These are phyloP conservation scores for Pipistrellus pipistrellus DNA, from an alignment of 2,797 vertebrate genomes.

Conservation along the genomic window DNA sequence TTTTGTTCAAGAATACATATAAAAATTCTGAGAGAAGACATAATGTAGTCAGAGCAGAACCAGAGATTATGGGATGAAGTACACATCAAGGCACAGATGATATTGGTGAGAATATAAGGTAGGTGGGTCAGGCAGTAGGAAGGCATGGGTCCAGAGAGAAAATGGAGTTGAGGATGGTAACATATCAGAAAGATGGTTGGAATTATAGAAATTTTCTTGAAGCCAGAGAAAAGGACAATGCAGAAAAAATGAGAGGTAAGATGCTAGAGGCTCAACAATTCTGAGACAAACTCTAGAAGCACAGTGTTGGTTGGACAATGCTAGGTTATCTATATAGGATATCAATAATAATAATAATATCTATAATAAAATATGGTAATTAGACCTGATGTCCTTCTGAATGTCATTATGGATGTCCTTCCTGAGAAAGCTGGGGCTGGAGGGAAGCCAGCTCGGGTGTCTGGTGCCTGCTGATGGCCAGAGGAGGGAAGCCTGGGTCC, in stretches of 20 bases:
- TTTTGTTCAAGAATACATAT: neutral
- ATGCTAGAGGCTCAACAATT: neutral
- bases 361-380: no score
- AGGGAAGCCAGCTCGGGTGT: no score
- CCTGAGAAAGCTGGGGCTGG: rapidly evolving
- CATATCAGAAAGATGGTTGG: neutral
- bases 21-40: constrained; percentile 29
- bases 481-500: no score
- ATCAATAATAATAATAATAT: no score
- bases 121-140: neutral
- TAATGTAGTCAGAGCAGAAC: neutral
- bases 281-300: neutral
- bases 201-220: neutral
- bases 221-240: neutral
- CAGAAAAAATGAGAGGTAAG: neutral
- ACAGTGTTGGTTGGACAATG: neutral
- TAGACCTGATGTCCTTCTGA: no score
- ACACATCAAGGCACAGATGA: neutral
- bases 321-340: no score
- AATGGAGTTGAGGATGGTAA: neutral
- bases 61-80: neutral
- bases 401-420: no score
- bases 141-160: neutral
- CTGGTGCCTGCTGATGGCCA: no score
- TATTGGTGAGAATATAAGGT: neutral